Base-by-base conservation (phyloP, 1,140 invertebrate genomes). In the Pseudachorutes palmiensis region DNA sequence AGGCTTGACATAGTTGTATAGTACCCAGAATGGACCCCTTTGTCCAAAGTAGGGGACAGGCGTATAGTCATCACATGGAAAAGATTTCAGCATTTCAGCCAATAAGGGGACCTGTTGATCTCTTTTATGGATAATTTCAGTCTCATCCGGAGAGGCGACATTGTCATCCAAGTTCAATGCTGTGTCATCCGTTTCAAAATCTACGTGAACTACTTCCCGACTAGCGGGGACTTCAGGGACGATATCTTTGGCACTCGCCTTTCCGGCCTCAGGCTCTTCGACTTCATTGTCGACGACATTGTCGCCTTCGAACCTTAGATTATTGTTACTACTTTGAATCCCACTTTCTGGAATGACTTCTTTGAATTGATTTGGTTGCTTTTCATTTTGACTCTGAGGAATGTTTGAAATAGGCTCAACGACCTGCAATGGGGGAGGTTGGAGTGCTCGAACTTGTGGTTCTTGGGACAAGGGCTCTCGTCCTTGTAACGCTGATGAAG, bases 11-110 rank as follows among this genome's bases (percentile, higher is more conserved):
- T 92, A 94, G 80, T 94, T 92, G 77, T 92, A 89, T 12, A 95
- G 80, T 64, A 94, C 89, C 90, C 90, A 93, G 76, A 88, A 94
- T 74, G 91, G 89, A 16, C 91, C 91, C 9, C 90, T 83, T 75
- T 92, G 90, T n/a, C 65, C 69, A 33, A 70, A 70, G 36, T 65
- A 62, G n/a, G 31, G 33, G 29, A 65, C 60, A 5, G 72, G 65
- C 12, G 62, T 71, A 63, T 57, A 58, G 55, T 74, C 72, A 64
- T 74, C 72, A 68, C 72, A 74, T 24, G 70, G 70, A 51, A 74
- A 74, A 14, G 69, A 29, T 64, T 67, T 70, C 14, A 12, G n/a
- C 2, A 16, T 31, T 32, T 64, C 41, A 2, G 60, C 16, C 9
- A 32, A 45, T 22, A 19, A 14, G n/a, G n/a, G n/a, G 3, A 28